Conservation (phyloP, 2,888 invertebrate genomes). For the Clepsis dumicolana region DNA sequence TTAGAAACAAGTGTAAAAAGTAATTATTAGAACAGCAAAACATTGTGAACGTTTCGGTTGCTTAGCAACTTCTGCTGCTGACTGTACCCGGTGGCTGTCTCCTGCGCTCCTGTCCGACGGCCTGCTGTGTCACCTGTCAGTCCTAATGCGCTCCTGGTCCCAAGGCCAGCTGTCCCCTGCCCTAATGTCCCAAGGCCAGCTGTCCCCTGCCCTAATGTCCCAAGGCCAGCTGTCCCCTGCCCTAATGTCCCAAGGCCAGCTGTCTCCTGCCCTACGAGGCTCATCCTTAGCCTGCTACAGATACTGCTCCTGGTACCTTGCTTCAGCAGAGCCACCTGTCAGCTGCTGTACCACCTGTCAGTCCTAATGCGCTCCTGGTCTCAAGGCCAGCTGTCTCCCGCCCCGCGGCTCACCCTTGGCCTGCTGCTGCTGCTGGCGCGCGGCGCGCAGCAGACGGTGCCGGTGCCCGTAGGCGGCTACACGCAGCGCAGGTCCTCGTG, state of each 20-base stretch:
- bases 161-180: too few relatives aligned
- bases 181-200: too few relatives aligned
- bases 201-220: background rate
- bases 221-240: background rate
- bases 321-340: constrained; percentile 96
- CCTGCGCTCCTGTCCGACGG: too few relatives aligned
- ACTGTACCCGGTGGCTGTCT: too few relatives aligned
- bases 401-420: constrained; percentile 71
- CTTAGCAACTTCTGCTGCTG: too few relatives aligned
- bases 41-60: too few relatives aligned
- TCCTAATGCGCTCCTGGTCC: constrained; percentile 99
- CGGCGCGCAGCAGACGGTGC: constrained; percentile 91
- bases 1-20: too few relatives aligned
- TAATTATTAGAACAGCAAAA: too few relatives aligned
- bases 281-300: constrained; percentile 66
- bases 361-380: constrained; percentile 99
- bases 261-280: too few relatives aligned
- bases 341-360: constrained; percentile 97
- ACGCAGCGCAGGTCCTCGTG: constrained; percentile 98
- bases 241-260: too few relatives aligned
- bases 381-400: too few relatives aligned
- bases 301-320: constrained; percentile 66
- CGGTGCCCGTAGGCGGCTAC: constrained; percentile 98
- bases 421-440: constrained; percentile 62
- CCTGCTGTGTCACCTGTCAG: constrained; percentile 97